Evolutionary conservation across 2,888 invertebrate species (phyloP), one percentile per base, ranked within the genome.

Genomic region (Apoda limacodes): DNA sequence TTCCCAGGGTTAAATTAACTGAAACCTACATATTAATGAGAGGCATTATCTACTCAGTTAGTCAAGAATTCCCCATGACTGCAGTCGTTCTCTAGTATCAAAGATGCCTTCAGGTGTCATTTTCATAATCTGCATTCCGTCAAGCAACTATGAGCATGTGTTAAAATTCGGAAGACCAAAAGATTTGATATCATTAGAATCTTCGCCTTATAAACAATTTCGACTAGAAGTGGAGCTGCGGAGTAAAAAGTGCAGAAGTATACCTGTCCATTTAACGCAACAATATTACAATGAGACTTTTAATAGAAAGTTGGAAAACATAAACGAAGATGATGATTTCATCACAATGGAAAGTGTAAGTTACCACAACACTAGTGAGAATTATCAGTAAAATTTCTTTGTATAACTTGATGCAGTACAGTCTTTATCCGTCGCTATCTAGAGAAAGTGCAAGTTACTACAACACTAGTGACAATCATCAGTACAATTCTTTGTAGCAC

Each of bases 271-370:
- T 49, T 50, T 78, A 23, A 72, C 72, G 6, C 70, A 75, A 37
- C 53, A 58, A 26, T 72, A 69, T 44, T 70, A 65, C 34, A 70
- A 68, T 39, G 69, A 68, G 3, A 67, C 48, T 2, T 72, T 64
- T 30, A 62, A 51, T 41, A 48, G 56, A 6, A 60, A 55, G 2
- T 45, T 72, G 46, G 68, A 72, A 15, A 63, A 71, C 42, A 74
- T 78, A 36, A 60, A 62, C 35, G 80, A 78, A 46, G 59, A 63
- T 42, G 74, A 76, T 41, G 81, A 83, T 33, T 80, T 84, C 42
- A 82, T 88, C 37, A 86, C 88, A 12, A 86, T 88, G 83, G 88
- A 88, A 69, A 87, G 82, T 68, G 85, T 85, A 59, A 74, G 70
- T 67, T 17, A 6, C 17, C n/a, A n/a, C n/a, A n/a, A n/a, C n/a